A percentile compares a stretch with the other conserved stretches of the same genome.
Conservation (phyloP, 2,113 vertebrate species). For the Oreochromis niloticus region DNA sequence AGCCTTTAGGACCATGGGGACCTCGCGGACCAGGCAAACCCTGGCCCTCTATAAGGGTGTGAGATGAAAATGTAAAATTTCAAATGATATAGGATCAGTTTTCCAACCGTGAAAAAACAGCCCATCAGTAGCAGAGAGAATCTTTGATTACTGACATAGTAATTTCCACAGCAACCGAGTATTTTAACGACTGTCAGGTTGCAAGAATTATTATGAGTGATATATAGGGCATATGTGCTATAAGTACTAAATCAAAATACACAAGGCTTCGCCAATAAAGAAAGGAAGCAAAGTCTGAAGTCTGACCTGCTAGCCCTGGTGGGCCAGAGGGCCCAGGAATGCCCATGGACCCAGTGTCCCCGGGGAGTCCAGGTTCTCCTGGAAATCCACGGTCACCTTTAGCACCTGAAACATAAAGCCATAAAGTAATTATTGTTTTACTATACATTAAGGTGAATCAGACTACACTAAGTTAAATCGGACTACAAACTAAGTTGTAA, state of each 20-base stretch:
- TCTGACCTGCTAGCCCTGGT: constrained; percentile 50
- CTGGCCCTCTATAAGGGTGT: too few relatives aligned
- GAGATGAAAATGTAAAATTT: too few relatives aligned
- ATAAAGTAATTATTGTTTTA: background rate
- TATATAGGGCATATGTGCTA: background rate
- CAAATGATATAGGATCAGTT: background rate
- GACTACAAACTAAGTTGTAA: background rate
- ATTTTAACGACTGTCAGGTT: background rate
- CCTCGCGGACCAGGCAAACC: constrained; percentile 48
- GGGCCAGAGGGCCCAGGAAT: constrained; percentile 45
- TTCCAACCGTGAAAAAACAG: background rate
- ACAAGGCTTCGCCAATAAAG: background rate
- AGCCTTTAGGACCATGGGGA: constrained; percentile 64
- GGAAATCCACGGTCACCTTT: constrained; percentile 45
- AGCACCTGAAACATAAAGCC: constrained; percentile 24
- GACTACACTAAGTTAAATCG: background rate
- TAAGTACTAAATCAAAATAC: background rate
- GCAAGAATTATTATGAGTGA: background rate
- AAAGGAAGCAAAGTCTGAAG: background rate
- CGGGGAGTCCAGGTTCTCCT: constrained; percentile 32
- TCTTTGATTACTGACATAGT: background rate
- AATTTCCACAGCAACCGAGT: background rate
- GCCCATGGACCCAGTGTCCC: constrained; percentile 55
- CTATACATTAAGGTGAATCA: background rate
- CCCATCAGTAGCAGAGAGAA: background rate